Base-by-base conservation (phyloP, 2,888 invertebrate species). In the Hyles lineata region DNA sequence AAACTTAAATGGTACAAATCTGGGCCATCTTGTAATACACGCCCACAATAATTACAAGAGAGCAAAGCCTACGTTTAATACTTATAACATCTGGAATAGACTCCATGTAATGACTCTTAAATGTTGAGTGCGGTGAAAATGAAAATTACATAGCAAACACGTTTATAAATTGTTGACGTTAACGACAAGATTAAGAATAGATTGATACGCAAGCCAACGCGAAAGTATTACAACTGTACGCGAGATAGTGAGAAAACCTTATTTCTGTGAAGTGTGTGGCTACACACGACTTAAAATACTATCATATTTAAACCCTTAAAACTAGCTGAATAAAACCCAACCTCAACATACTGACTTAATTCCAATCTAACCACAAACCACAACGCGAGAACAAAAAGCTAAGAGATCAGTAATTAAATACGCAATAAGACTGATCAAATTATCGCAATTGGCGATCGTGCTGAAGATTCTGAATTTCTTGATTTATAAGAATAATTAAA, bases 161-260 rank as follows among this genome's bases (percentile, higher is more conserved):
- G 63, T 63, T 63, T 63, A 61, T 17, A 35, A 35, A 62, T 62
- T 62, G 32, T 17, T 62, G 61, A 63, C 21, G 35, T 63, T 63
- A n/a, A 35, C 32, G n/a, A 11, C n/a, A 35, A 32, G 63, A 35
- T 4, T 21, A 63, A 21, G n/a, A 63, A n/a, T 11, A 29, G 8
- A 62, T 21, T 35, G 32, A 35, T 63, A n/a, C 11, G 11, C 43
- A 43, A 43, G 43, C 15, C 43, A 43, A 43, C 15, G 43, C 43
- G 1, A 11, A 43, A 43, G 43, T 43, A 43, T 11, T 43, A 43
- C 9, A 35, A 8, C 43, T 43, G 43, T 11, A 43, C 11, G 2
- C 15, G 15, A 15, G 2, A 11, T 43, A 0, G 11, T 7, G 21
- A 8, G n/a, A 58, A 58, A 23, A 58, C 8, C n/a, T 58, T 58